phyloP scores from a whole-genome alignment of 2,888 invertebrate species.

The Operophtera brumata region DNA sequence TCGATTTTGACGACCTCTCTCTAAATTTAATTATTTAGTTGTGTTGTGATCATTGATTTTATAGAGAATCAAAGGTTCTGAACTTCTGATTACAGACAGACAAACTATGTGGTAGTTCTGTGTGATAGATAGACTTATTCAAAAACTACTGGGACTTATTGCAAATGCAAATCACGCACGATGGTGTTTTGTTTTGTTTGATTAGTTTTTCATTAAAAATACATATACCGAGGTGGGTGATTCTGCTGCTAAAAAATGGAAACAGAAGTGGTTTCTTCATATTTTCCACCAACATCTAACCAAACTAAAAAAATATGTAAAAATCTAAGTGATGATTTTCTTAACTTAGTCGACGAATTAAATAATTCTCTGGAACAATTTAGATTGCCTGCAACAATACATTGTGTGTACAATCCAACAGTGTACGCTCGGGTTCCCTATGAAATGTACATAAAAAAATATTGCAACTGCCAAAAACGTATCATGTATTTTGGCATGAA shows the following conservation, averaged over 20 bases:
- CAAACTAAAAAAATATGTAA: slow-evolving; percentile 19
- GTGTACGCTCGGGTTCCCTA: slow-evolving; percentile 91
- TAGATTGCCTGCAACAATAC: slow-evolving; percentile 77
- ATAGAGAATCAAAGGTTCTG: no score
- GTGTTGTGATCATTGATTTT: no score
- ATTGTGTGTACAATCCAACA: slow-evolving; percentile 91
- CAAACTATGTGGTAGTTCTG: no score
- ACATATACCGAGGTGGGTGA: no score
- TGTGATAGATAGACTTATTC: no score
- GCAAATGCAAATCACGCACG: no score
- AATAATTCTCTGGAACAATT: slow-evolving; percentile 69
- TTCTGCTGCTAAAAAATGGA: slow-evolving; percentile 36
- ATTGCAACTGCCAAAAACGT: slow-evolving; percentile 83
- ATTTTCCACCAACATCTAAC: slow-evolving; percentile 41
- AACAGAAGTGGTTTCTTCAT: slow-evolving; percentile 56
- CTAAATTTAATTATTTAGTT: no score
- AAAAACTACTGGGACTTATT: no score
- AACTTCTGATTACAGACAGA: no score
- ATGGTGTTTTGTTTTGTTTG: no score
- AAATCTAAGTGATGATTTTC: slow-evolving; percentile 51
- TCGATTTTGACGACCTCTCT: no score
- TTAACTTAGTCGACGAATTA: slow-evolving; percentile 61
- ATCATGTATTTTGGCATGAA: slow-evolving; percentile 96
- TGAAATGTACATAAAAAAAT: slow-evolving; percentile 86
- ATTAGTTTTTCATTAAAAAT: no score